A percentile compares a stretch with the other conserved stretches of the same genome.
phyloP scores from a whole-genome alignment of 2,888 invertebrate genomes.

The Achlya flavicornis region DNA sequence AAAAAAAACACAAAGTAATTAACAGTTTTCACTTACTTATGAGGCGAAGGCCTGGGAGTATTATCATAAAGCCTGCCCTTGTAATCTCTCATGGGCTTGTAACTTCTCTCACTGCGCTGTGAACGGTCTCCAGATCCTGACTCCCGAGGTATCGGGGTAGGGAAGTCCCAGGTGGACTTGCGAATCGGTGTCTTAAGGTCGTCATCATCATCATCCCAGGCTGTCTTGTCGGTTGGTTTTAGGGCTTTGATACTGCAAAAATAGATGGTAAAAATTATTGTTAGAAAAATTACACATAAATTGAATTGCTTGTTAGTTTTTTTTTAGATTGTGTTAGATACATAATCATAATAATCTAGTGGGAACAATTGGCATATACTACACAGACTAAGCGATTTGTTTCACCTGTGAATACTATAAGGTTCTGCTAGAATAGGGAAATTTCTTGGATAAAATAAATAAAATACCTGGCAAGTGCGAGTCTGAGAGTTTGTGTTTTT shows the following conservation, averaged over 20 bases:
- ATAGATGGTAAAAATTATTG: background rate
- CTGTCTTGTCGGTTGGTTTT: constrained; percentile 85
- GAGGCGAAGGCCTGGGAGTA: constrained; percentile 93
- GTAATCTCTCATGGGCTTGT: constrained; percentile 60
- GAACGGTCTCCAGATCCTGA: constrained; percentile 60
- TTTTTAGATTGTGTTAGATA: too few relatives aligned
- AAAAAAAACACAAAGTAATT: too few relatives aligned
- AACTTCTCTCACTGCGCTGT: constrained; percentile 61
- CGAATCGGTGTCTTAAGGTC: constrained; percentile 85
- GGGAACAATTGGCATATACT: too few relatives aligned
- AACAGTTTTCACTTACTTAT: constrained; percentile 83
- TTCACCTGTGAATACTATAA: too few relatives aligned
- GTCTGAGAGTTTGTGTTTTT: too few relatives aligned
- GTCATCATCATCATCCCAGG: constrained; percentile 92
- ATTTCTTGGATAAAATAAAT: too few relatives aligned
- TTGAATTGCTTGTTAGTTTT: too few relatives aligned
- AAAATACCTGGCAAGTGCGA: too few relatives aligned
- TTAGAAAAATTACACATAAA: too few relatives aligned
- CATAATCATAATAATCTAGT: too few relatives aligned
- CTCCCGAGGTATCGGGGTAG: constrained; percentile 88
- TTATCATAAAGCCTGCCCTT: constrained; percentile 83
- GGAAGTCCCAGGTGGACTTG: constrained; percentile 96
- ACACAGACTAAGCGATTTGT: too few relatives aligned
- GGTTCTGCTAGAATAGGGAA: too few relatives aligned
- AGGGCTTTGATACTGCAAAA: constrained; percentile 69